Evolutionary conservation across 2,113 vertebrate genomes (phyloP), one percentile per base, ranked within the genome.

Genomic region (Callocephalon fimbriatum): DNA sequence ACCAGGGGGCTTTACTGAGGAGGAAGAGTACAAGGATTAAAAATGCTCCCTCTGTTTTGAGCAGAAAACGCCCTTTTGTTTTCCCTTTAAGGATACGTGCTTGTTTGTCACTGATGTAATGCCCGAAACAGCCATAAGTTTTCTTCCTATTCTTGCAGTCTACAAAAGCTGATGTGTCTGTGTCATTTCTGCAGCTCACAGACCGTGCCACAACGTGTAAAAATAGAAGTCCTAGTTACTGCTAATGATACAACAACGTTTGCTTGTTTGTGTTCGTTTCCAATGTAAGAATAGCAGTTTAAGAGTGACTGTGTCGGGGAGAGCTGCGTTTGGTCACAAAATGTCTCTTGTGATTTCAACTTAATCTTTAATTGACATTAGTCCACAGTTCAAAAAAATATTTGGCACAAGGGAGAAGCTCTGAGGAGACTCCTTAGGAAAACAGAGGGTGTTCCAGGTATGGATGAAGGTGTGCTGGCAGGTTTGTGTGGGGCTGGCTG

Each of bases 351-450:
- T 80, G 94, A 95, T 97, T 88, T 85, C 96, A 96, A 93, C 91
- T 71, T 84, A 12, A 42, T 93, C 90, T 95, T 90, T 86, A 56
- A 92, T 15, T 88, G 84, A 95, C 85, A 45, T 90, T 37, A 95
- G 96, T 93, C 95, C 96, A 96, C 93, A 96, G 96, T 96, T 96
- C 97, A 97, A 94, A 97, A 97, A 97, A 81, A 16, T 95, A 79
- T 97, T 97, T 96, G 96, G 94, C 96, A 61, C 95, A 68, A 95
- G 92, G 90, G 96, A 97, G 91, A 94, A 61, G n/a, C 83, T 89
- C 17, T 97, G 97, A 97, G 94, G 95, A 96, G 96, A 96, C 35
- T 1, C 96, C 88, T 87, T 97, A 97, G 94, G 22, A 80, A 94
- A 72, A 29, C 86, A 95, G 91, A 97, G 95, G 88, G 94, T 96